These are phyloP conservation scores for Poeciliopsis retropinna DNA, from an alignment of 2,113 vertebrate species.

Conservation along the genomic window DNA sequence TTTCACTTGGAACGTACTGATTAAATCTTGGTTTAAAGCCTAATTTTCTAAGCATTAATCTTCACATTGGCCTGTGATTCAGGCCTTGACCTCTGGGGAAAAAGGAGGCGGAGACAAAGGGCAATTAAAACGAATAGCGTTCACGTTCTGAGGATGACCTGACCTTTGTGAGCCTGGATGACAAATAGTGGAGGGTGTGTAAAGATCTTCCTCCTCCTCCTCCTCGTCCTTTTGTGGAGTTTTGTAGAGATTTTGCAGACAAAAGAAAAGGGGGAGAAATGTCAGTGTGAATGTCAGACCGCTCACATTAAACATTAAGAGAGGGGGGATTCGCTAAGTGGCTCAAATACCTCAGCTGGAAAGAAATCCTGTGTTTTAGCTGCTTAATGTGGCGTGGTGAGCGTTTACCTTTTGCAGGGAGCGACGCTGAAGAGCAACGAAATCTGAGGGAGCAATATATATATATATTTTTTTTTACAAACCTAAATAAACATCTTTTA, in stretches of 20 bases:
- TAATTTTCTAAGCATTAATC: neutral
- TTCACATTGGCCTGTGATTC: neutral
- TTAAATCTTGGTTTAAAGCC: neutral
- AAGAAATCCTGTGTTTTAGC: too few species aligned
- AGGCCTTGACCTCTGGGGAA: neutral
- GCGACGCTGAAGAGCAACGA: too few species aligned
- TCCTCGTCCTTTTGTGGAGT: neutral
- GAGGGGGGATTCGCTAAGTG: neutral
- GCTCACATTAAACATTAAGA: conserved; percentile 1
- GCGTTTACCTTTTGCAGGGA: too few species aligned
- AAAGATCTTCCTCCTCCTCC: neutral
- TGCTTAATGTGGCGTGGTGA: too few species aligned
- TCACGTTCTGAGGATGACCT: conserved; percentile 25
- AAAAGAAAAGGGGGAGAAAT: conserved; percentile 28
- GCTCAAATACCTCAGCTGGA: too few species aligned
- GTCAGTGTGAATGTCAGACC: conserved; percentile 50
- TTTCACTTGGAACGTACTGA: neutral
- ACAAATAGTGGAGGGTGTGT: conserved; percentile 32
- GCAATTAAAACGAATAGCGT: conserved; percentile 9
- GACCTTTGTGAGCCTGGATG: conserved; percentile 50
- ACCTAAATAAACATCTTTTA: too few species aligned
- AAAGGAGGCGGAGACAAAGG: conserved; percentile 13
- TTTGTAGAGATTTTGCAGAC: conserved; percentile 11
- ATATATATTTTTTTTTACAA: too few species aligned
- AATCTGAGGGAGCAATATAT: too few species aligned